A percentile compares a stretch with the other conserved stretches of the same genome.
Conservation (phyloP, 2,113 vertebrate species). For the Zosterops lateralis region DNA sequence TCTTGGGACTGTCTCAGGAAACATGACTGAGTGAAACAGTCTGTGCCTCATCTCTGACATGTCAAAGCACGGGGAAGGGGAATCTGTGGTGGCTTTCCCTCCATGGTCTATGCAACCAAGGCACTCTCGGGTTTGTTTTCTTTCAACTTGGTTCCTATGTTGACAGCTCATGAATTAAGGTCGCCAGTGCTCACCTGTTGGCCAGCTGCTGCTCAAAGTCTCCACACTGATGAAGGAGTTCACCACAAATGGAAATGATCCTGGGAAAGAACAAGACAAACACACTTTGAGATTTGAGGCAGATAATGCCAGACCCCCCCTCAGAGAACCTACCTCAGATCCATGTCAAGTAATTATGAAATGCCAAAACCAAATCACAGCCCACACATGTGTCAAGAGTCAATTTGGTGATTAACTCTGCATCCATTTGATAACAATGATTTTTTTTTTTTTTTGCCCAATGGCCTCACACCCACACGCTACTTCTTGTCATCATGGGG, state of each 20-base stretch:
- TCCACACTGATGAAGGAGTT: conserved; percentile 79
- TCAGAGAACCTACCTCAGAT: not conserved
- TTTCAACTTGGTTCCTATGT: not conserved
- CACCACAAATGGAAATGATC: conserved; percentile 82
- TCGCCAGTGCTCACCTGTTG: conserved; percentile 69
- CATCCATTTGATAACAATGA: not conserved
- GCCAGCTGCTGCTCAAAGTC: conserved; percentile 84
- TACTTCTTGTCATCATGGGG: not conserved
- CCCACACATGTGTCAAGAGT: not conserved
- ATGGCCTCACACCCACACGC: not conserved
- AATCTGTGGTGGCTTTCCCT: not conserved
- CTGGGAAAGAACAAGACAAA: conserved; percentile 57
- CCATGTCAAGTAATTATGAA: not conserved
- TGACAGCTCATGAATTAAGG: not conserved
- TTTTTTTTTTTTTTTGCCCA: not conserved
- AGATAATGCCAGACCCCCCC: not conserved
- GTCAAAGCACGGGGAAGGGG: not conserved
- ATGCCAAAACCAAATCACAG: not conserved
- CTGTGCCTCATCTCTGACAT: not conserved
- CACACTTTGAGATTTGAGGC: not conserved
- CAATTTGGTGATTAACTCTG: not conserved
- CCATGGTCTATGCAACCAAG: fast-evolving
- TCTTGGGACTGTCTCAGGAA: not conserved
- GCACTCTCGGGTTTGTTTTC: not conserved
- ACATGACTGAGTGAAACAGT: fast-evolving